Evolutionary conservation across 2,888 invertebrate genomes (phyloP), one percentile per base, ranked within the genome.

Genomic region (Stegana nigrithorax): DNA sequence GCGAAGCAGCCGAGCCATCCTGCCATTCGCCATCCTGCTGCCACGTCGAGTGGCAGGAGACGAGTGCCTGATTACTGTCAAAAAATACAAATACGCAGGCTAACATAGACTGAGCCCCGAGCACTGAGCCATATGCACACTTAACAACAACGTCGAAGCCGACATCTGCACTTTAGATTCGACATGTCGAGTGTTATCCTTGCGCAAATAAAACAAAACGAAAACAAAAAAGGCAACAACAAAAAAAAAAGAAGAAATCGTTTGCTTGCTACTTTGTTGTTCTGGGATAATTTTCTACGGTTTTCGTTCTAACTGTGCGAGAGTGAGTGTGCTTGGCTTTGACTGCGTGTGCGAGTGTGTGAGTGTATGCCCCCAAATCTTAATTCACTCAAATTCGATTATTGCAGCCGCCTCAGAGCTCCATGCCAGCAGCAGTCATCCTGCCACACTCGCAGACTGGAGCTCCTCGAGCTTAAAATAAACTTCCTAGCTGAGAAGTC

Each of bases 341-440:
- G 29, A 21, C 42, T 39, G 56, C 36, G 36, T 27, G 5, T 50
- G 72, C 67, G 66, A 70, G 73, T 77, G 75, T 75, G n/a, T 75
- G 72, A 65, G 68, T 73, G 72, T 73, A 73, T 36, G 73, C 75
- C 75, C 73, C 72, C 75, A 75, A 78, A 80, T 80, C 80, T 78
- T 80, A 80, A 80, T 79, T 80, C 78, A 80, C 78, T 79, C 77
- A 78, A 76, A 79, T 79, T 79, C 78, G 80, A 80, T 80, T 79
- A 80, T 77, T 71, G 75, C 70, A 6, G 25, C 27, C 42, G 45
- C 27, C 26, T 59, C 17, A 4, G 62, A 44, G 55, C 29, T 21
- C 44, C 32, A 55, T 63, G 32, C 21, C 23, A 14, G 10, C 36
- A 21, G 23, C 27, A 5, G 3, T 26, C 36, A 32, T 59, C 60